Evolutionary conservation across 53 echinoderm and acorn worm genomes (phyloP).

Genomic region (Antedon mediterranea): DNA sequence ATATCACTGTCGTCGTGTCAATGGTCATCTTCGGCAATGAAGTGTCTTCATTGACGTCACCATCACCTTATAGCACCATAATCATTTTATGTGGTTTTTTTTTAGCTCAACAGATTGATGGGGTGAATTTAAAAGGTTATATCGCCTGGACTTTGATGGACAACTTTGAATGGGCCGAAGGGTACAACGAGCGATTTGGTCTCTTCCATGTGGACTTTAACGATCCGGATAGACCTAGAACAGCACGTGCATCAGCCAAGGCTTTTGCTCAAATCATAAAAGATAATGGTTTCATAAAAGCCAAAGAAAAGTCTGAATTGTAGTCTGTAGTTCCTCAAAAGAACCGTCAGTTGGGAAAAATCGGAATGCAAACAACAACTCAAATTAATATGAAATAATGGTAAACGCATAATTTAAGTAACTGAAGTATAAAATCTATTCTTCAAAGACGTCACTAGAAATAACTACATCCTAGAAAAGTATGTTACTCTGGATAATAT

Average conservation of each 20-base stretch:
- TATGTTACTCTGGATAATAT: no score
- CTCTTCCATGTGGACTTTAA: constrained; percentile 70
- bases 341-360: no score
- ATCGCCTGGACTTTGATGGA: constrained; percentile 87
- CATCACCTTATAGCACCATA: not conserved
- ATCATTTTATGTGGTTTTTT: not conserved
- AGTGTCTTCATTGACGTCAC: not conserved
- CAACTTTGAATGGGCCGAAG: constrained; percentile 75
- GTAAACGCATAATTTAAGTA: no score
- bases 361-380: no score
- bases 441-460: no score
- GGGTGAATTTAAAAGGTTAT: constrained; percentile 66
- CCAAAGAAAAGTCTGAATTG: not conserved
- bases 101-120: constrained; percentile 51
- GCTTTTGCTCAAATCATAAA: constrained; percentile 47
- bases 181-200: constrained; percentile 51
- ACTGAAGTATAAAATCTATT: no score
- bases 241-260: constrained; percentile 38
- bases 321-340: no score
- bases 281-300: constrained; percentile 40
- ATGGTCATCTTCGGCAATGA: constrained; percentile 2
- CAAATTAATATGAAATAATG: no score
- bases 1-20: not conserved
- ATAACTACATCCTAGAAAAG: no score
- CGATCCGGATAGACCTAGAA: constrained; percentile 46